Evolutionary conservation across 2,888 invertebrate species (phyloP).

Genomic region (Hyposoter dolosus): DNA sequence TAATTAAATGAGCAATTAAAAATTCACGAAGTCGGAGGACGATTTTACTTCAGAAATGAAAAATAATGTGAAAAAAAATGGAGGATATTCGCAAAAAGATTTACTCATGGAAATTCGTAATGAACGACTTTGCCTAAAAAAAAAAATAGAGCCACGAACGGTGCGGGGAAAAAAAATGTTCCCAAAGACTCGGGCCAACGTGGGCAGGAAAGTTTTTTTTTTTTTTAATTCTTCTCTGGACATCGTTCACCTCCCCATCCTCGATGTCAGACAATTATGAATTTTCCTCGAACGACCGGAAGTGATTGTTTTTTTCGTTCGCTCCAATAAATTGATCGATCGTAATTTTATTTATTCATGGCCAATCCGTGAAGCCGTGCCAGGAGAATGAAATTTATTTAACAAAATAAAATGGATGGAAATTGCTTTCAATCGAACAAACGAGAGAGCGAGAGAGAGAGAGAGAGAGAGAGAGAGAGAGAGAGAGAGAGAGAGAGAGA

Average conservation of each 20-base stretch:
- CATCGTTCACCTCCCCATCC: neutral
- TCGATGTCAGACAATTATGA: neutral
- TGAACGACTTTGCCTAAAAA: neutral
- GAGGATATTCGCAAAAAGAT: neutral
- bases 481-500: neutral
- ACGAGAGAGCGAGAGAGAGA: neutral
- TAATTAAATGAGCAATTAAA: neutral
- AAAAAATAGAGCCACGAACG: neutral
- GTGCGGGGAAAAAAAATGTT: neutral
- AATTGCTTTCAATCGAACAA: neutral
- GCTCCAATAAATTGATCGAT: neutral
- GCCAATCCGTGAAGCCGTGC: neutral
- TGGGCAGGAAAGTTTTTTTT: neutral
- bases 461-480: neutral
- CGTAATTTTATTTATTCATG: neutral
- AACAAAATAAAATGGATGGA: neutral
- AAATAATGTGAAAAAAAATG: neutral
- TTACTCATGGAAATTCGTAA: neutral
- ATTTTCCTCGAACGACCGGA: neutral
- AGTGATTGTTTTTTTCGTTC: neutral
- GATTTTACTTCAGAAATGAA: neutral
- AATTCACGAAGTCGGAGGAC: too few relatives aligned
- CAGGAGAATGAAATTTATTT: neutral
- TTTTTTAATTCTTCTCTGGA: neutral
- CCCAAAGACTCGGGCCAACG: neutral